Conservation (phyloP, 2,113 vertebrate species). For the Amphiprion ocellaris region DNA sequence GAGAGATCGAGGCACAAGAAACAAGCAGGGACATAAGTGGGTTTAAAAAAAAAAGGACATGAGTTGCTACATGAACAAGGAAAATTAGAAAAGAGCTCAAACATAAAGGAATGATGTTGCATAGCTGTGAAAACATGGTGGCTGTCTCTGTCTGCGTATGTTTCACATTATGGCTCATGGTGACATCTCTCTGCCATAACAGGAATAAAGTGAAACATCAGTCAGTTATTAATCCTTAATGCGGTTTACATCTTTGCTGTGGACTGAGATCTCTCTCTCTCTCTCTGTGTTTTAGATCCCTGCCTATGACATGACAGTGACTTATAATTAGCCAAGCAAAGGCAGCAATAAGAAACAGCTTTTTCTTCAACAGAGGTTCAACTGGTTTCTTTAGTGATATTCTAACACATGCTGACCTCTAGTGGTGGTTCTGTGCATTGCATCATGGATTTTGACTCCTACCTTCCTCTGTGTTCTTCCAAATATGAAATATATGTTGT, state of each 20-base stretch:
- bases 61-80: background rate
- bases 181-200: constrained; percentile 55
- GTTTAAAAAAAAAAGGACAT: background rate
- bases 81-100: background rate
- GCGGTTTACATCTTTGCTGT: constrained; percentile 42
- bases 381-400: constrained; percentile 1
- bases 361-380: background rate
- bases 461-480: no score
- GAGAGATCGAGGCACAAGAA: constrained; percentile 7
- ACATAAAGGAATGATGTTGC: constrained; percentile 4
- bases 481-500: background rate
- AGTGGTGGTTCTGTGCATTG: constrained; percentile 51
- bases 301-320: constrained; percentile 24
- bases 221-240: constrained; percentile 57
- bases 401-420: constrained; percentile 74
- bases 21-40: background rate
- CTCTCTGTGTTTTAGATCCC: constrained; percentile 23
- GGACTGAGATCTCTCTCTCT: constrained; percentile 25
- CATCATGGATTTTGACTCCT: background rate
- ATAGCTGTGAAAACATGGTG: constrained; percentile 39
- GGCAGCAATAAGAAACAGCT: constrained; percentile 24
- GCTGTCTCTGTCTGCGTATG: constrained; percentile 43
- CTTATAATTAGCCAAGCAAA: constrained; percentile 45
- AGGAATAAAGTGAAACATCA: constrained; percentile 52
- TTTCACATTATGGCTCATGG: constrained; percentile 66